Evolutionary conservation across 2,113 vertebrate genomes (phyloP).

Genomic region (Morone chrysops): DNA sequence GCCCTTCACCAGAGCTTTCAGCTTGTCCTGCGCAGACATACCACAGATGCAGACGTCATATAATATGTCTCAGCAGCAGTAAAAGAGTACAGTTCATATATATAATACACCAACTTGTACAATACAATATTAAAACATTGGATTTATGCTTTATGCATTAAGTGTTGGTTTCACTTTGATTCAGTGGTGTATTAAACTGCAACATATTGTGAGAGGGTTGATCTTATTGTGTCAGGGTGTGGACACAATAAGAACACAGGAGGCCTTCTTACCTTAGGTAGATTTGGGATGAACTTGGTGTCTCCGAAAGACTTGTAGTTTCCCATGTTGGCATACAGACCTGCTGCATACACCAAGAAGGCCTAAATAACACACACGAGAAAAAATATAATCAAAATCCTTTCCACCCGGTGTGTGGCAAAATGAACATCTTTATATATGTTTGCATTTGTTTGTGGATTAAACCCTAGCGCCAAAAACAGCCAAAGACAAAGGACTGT

Average conservation of each 20-base stretch:
- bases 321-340: slow-evolving; percentile 94
- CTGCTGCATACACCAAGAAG: slow-evolving; percentile 92
- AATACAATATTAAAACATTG: not conserved
- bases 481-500: not conserved
- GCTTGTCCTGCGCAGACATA: slow-evolving; percentile 86
- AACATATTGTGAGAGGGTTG: not conserved
- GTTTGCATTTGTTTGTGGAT: not conserved
- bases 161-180: not conserved
- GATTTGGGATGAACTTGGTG: slow-evolving; percentile 93
- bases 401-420: not conserved
- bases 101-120: not conserved
- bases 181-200: too few relatives aligned
- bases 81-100: not conserved
- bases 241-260: too few relatives aligned
- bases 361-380: slow-evolving; percentile 79
- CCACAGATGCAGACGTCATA: slow-evolving; percentile 7
- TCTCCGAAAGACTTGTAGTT: slow-evolving; percentile 97
- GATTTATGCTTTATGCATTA: not conserved
- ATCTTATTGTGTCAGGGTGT: not conserved
- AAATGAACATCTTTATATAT: not conserved
- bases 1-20: slow-evolving; percentile 87
- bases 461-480: not conserved
- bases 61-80: not conserved
- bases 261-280: slow-evolving; percentile 86
- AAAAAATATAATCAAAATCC: not conserved